phyloP scores from a whole-genome alignment of 2,113 vertebrate species.

The Amphiprion ocellaris region DNA sequence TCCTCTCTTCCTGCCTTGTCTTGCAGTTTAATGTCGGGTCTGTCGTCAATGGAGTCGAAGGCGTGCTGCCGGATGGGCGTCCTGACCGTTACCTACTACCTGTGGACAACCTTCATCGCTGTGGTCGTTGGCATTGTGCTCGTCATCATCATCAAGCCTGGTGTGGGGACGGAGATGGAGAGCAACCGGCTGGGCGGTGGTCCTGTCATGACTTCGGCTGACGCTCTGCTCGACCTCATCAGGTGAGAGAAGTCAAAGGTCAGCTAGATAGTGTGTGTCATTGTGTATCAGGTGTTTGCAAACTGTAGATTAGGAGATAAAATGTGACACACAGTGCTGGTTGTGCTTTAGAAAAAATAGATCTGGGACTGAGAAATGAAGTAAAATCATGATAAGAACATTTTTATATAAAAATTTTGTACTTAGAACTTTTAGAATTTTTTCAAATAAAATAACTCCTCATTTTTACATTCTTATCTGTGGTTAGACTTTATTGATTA shows the following conservation, averaged over 20 bases:
- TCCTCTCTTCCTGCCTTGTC: not conserved
- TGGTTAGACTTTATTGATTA: too few species aligned
- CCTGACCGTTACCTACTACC: constrained; percentile 92
- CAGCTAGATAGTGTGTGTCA: not conserved
- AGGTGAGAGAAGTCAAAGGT: constrained; percentile 78
- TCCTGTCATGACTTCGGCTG: constrained; percentile 89
- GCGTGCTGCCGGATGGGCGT: constrained; percentile 90
- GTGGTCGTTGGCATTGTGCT: constrained; percentile 89
- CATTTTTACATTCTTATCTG: too few species aligned
- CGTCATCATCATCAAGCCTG: constrained; percentile 89
- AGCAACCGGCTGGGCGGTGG: constrained; percentile 80
- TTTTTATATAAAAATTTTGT: too few species aligned
- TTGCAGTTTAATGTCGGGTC: constrained; percentile 90
- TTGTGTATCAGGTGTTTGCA: too few species aligned
- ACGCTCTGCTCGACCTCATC: constrained; percentile 91
- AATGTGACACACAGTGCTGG: too few species aligned
- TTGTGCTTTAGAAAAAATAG: too few species aligned
- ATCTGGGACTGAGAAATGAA: too few species aligned
- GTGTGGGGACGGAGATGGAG: constrained; percentile 88
- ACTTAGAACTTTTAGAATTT: too few species aligned
- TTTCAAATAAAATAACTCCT: too few species aligned
- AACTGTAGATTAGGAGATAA: too few species aligned
- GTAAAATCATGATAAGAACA: too few species aligned
- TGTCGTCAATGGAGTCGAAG: constrained; percentile 92
- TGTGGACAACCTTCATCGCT: constrained; percentile 93